Conservation (phyloP, 2,888 invertebrate genomes). For the Plagodis dolabraria region DNA sequence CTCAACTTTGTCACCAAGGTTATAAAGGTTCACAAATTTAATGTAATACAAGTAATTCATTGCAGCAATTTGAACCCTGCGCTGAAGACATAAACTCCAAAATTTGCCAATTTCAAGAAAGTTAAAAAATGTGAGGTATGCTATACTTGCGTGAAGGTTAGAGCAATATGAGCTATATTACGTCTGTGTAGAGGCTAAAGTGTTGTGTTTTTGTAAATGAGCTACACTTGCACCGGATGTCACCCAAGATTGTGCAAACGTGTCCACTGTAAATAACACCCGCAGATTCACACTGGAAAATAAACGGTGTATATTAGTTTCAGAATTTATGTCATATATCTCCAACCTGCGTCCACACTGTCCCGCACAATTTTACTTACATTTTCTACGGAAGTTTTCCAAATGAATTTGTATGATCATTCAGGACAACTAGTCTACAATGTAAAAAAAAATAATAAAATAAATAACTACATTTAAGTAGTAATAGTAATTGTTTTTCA, state of each 20-base stretch:
- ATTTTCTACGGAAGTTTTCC: no score
- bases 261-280: constrained; percentile 37
- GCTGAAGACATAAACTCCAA: constrained; percentile 5
- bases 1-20: constrained; percentile 2
- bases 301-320: constrained; percentile 20
- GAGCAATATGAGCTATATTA: constrained; percentile 14
- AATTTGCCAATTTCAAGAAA: constrained; percentile 4
- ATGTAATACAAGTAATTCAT: neutral
- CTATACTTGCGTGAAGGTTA: neutral
- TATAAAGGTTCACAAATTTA: neutral
- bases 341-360: no score
- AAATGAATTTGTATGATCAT: no score
- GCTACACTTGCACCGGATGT: constrained; percentile 25
- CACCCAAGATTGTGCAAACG: constrained; percentile 46
- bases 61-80: constrained; percentile 3
- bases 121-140: constrained; percentile 4
- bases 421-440: no score
- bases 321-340: constrained; percentile 1
- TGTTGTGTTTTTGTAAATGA: neutral
- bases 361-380: no score
- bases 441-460: no score
- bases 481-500: no score
- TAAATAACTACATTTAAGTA: no score
- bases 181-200: neutral
- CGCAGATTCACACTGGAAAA: constrained; percentile 30